Conservation (phyloP, 2,113 vertebrate species). For the Pelecanus crispus region DNA sequence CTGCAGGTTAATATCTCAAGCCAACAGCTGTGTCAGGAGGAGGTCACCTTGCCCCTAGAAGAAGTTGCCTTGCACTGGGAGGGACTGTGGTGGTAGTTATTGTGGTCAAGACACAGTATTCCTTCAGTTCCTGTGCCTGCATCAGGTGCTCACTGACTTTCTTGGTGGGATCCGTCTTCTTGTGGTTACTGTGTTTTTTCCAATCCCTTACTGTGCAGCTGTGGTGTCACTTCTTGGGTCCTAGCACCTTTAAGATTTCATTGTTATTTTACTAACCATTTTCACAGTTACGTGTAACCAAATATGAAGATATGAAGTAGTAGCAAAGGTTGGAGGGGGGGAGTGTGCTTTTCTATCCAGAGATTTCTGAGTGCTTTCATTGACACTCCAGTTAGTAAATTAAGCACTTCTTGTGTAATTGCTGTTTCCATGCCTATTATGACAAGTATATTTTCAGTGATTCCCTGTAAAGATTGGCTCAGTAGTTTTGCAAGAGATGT, state of each 20-base stretch:
- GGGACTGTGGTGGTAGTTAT: neutral
- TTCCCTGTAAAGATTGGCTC: neutral
- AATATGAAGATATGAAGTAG: neutral
- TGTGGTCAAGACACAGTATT: neutral
- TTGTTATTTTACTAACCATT: neutral
- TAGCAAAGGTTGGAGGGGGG: neutral
- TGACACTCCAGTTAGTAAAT: neutral
- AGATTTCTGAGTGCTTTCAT: neutral
- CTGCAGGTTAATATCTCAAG: neutral
- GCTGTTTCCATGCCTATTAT: neutral
- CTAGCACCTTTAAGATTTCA: neutral
- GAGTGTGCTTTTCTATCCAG: neutral
- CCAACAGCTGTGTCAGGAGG: accelerated
- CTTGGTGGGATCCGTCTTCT: neutral
- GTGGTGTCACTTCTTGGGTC: neutral
- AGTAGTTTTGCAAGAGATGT: neutral
- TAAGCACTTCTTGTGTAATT: neutral
- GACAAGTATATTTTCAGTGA: neutral
- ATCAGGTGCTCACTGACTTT: neutral
- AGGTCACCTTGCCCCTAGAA: neutral
- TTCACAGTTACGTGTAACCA: neutral
- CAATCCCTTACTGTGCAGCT: neutral
- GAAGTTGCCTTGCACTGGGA: neutral
- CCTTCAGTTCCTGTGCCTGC: accelerated
- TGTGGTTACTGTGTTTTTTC: neutral